Evolutionary conservation across 2,888 invertebrate genomes (phyloP), one percentile per base, ranked within the genome.

Genomic region (Rambutsinella grinnellia): DNA sequence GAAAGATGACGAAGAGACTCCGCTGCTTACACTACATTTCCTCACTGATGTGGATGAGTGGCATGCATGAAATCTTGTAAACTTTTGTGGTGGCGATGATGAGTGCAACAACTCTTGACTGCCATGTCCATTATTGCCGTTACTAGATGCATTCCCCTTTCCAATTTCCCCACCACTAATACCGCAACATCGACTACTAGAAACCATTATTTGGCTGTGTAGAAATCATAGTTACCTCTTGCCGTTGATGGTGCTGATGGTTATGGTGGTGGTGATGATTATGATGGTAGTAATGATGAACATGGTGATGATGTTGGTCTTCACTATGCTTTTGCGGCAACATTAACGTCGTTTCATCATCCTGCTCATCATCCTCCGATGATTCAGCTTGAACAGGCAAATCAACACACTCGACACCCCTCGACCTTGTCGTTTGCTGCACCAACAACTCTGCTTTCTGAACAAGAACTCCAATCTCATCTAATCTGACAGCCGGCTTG

Each of bases 401-500:
- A 70, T 81, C 62, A 66, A 70, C 70, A 57, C 65, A 65, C 65
- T 78, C 69, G 75, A 60, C 54, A 68, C 78, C 68, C 70, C 79
- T 72, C 78, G 78, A 77, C 77, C 77, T 79, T 70, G 71, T 71
- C 77, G 75, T 75, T 70, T 79, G 62, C 47, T 80, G 80, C 17
- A 82, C 81, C 27, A 84, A 61, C 58, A 75, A 62, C 67, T 84
- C 84, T 19, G 82, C 84, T 28, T 84, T 81, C 51, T 82, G 80
- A 49, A 84, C 84, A 47, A 84, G 76, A 62, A 81, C 82, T 46
- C 79, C 82, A 63, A 83, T 83, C 65, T 83, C 84, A 62, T 79
- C 75, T 26, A 75, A 62, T 62, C 68, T 75, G 56, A 57, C 67
- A 68, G 57, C 67, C 68, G 67, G 68, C 75, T 75, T 75, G 63